Percentiles rank a stretch among this genome's conserved stretches.
Conservation (phyloP, 2,113 vertebrate genomes). For the Oenanthe oenanthe region DNA sequence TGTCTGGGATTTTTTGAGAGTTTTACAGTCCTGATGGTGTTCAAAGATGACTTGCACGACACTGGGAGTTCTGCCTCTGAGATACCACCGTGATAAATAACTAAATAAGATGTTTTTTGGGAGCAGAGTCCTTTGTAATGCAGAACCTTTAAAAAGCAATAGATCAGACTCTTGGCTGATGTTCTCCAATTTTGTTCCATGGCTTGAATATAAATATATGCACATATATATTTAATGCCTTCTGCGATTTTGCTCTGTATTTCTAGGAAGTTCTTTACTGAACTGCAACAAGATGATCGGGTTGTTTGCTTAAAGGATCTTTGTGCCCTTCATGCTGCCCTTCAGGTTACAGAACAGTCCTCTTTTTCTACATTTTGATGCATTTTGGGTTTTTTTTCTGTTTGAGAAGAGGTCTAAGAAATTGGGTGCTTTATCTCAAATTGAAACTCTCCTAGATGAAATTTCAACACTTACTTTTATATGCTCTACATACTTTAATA, state of each 20-base stretch:
- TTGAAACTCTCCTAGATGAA: constrained; percentile 18
- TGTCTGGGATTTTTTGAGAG: not conserved
- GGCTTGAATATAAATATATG: not conserved
- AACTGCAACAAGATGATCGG: not conserved
- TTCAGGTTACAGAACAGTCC: not conserved
- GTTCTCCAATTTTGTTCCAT: not conserved
- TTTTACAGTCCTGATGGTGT: not conserved
- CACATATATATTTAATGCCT: not conserved
- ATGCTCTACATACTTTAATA: constrained; percentile 32
- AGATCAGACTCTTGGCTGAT: not conserved
- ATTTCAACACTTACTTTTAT: constrained; percentile 39
- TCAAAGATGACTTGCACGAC: not conserved
- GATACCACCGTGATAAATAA: not conserved
- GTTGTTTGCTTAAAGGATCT: not conserved
- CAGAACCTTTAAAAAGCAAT: not conserved
- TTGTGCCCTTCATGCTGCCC: not conserved
- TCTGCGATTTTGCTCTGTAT: not conserved
- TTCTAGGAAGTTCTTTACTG: not conserved
- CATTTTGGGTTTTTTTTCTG: not conserved
- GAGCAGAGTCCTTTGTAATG: not conserved
- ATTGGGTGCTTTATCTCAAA: constrained; percentile 24
- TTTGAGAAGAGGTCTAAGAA: constrained; percentile 4
- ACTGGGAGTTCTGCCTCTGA: not conserved
- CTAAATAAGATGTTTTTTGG: not conserved
- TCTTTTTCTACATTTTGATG: not conserved